Evolutionary conservation across 2,797 vertebrate genomes (phyloP).

Genomic region (Pagetopsis macropterus): DNA sequence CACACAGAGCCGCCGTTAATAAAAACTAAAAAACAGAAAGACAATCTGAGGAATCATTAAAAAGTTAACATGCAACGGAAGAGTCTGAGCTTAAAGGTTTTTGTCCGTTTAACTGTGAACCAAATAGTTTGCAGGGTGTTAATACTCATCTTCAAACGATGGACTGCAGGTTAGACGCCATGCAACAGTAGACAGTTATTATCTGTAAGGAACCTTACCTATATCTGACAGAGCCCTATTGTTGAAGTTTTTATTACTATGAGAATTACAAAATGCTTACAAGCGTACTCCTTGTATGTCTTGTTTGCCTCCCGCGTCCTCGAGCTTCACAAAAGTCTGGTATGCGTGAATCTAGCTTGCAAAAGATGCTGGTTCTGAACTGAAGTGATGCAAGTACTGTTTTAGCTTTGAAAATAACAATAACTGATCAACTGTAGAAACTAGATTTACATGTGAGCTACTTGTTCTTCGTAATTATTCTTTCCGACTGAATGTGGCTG

Average conservation of each 20-base stretch:
- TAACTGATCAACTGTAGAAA: constrained; percentile 25
- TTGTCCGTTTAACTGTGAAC: constrained; percentile 16
- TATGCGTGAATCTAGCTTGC: constrained; percentile 10
- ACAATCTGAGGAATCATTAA: constrained; percentile 51
- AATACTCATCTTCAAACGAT: constrained; percentile 6
- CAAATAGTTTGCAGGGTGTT: constrained; percentile 24
- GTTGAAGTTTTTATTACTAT: constrained; percentile 33
- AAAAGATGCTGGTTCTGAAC: constrained; percentile 11
- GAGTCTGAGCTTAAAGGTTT: constrained; percentile 27
- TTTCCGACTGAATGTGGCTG: constrained; percentile 7
- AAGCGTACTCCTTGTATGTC: not conserved
- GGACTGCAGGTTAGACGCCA: not conserved
- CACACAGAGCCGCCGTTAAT: constrained; percentile 36
- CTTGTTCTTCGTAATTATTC: constrained; percentile 15
- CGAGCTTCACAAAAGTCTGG: constrained; percentile 16
- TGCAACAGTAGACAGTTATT: not conserved
- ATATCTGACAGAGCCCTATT: not conserved
- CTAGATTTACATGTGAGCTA: constrained; percentile 26
- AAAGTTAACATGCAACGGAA: constrained; percentile 61
- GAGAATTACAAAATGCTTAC: constrained; percentile 43
- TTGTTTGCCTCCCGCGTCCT: constrained; percentile 14
- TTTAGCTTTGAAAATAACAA: constrained; percentile 5
- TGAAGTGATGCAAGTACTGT: constrained; percentile 16
- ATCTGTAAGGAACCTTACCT: constrained; percentile 21
- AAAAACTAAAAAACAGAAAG: constrained; percentile 20